Conservation (phyloP, 2,113 vertebrate species). For the Sula dactylatra region DNA sequence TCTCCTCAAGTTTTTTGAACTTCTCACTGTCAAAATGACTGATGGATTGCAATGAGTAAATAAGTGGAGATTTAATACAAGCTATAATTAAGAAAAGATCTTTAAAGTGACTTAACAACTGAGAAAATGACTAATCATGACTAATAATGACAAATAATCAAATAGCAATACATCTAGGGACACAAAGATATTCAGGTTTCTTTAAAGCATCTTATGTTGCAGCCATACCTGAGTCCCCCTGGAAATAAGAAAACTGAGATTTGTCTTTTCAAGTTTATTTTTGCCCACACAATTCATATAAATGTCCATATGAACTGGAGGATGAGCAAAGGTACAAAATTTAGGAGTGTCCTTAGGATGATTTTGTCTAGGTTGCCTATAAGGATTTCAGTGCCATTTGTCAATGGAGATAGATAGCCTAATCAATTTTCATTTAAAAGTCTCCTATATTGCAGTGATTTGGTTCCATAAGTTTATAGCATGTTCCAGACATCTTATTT, state of each 20-base stretch:
- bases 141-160: slow-evolving; percentile 18
- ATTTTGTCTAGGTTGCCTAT: not conserved
- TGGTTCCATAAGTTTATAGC: not conserved
- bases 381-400: not conserved
- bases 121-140: slow-evolving; percentile 39
- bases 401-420: slow-evolving; percentile 4
- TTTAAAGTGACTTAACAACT: slow-evolving; percentile 6
- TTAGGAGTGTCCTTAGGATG: not conserved
- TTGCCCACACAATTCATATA: not conserved
- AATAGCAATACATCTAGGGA: not conserved
- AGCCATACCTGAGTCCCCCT: not conserved
- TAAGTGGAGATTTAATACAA: slow-evolving; percentile 12
- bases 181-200: not conserved
- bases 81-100: not conserved
- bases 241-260: not conserved
- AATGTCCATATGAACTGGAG: not conserved
- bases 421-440: slow-evolving; percentile 46
- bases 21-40: not conserved
- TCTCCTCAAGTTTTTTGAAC: not conserved
- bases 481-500: slow-evolving; percentile 15
- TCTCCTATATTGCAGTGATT: not conserved
- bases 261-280: not conserved
- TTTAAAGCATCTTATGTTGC: not conserved
- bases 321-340: not conserved
- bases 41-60: slow-evolving; percentile 7